Percentiles rank a stretch among this genome's conserved stretches.
phyloP scores from a whole-genome alignment of 2,888 invertebrate species.

The Andrena flavipes region DNA sequence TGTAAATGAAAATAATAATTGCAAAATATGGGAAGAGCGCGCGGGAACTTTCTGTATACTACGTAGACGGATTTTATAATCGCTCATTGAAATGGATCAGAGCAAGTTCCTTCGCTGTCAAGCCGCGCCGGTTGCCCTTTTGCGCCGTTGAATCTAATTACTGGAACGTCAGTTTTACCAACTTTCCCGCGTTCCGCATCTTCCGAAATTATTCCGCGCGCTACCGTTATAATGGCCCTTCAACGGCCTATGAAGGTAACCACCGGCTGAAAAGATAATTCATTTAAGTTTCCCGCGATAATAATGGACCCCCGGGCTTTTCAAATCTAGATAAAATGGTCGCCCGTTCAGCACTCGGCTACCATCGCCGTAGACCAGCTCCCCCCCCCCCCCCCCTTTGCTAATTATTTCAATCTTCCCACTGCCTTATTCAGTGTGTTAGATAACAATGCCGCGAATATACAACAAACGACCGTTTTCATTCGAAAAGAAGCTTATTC shows the following conservation, averaged over 20 bases:
- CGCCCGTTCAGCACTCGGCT: not conserved
- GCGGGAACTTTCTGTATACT: conserved; percentile 48
- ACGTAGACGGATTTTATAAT: conserved; percentile 68
- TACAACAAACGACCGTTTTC: not conserved
- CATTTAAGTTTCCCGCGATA: conserved; percentile 44
- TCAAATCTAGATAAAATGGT: conserved; percentile 18
- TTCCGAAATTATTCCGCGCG: conserved; percentile 52
- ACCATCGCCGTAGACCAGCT: too few species aligned
- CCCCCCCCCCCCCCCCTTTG: not conserved
- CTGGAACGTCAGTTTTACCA: conserved; percentile 69
- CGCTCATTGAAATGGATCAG: conserved; percentile 66
- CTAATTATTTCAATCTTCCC: not conserved
- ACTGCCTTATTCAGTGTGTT: not conserved
- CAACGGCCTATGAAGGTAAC: conserved; percentile 39
- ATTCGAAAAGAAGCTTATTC: not conserved
- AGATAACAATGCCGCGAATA: not conserved
- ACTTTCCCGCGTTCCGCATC: conserved; percentile 64
- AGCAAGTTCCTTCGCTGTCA: conserved; percentile 57
- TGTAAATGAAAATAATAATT: conserved; percentile 62
- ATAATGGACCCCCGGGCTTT: conserved; percentile 46
- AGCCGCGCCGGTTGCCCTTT: conserved; percentile 54
- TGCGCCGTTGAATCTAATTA: conserved; percentile 71
- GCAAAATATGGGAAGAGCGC: conserved; percentile 46
- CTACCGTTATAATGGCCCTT: conserved; percentile 42
- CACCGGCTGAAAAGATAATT: conserved; percentile 45